phyloP scores from a whole-genome alignment of 2,797 vertebrate genomes.

The Naso thynnoides region DNA sequence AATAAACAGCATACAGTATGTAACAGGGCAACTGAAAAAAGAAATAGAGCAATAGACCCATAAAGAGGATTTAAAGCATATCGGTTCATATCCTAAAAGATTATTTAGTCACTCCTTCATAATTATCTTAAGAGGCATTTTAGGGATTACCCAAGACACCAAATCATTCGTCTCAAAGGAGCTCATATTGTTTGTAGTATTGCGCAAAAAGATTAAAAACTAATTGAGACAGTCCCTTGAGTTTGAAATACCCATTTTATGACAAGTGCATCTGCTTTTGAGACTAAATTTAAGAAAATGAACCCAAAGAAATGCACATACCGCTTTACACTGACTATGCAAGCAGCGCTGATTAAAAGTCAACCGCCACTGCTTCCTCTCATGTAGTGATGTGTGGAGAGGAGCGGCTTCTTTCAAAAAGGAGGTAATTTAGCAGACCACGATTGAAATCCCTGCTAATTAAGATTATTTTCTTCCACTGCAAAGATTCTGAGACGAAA shows the following conservation, averaged over 20 bases:
- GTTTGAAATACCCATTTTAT: conserved; percentile 52
- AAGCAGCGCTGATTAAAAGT: conserved; percentile 68
- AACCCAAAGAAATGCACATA: conserved; percentile 53
- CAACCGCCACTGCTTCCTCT: conserved; percentile 42
- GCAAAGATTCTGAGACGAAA: conserved; percentile 49
- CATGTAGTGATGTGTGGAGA: conserved; percentile 64
- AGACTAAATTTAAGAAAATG: conserved; percentile 73
- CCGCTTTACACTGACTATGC: conserved; percentile 52
- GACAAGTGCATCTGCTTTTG: conserved; percentile 63
- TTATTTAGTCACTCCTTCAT: conserved; percentile 43
- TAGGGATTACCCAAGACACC: conserved; percentile 41
- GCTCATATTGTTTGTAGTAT: conserved; percentile 35
- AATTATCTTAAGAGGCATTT: conserved; percentile 59
- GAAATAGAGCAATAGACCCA: conserved; percentile 3
- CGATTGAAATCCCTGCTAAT: conserved; percentile 75
- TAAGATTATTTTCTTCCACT: conserved; percentile 66
- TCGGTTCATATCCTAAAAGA: conserved; percentile 46
- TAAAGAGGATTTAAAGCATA: conserved; percentile 52
- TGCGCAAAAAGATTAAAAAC: conserved; percentile 4
- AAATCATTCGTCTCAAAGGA: conserved; percentile 46
- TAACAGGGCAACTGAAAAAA: conserved; percentile 7
- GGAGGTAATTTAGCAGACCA: conserved; percentile 74
- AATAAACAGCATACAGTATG: conserved; percentile 3
- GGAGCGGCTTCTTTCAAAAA: conserved; percentile 66
- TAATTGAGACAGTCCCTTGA: conserved; percentile 36